These are phyloP conservation scores for Sympetrum striolatum DNA, from an alignment of 2,888 invertebrate species.

Conservation along the genomic window DNA sequence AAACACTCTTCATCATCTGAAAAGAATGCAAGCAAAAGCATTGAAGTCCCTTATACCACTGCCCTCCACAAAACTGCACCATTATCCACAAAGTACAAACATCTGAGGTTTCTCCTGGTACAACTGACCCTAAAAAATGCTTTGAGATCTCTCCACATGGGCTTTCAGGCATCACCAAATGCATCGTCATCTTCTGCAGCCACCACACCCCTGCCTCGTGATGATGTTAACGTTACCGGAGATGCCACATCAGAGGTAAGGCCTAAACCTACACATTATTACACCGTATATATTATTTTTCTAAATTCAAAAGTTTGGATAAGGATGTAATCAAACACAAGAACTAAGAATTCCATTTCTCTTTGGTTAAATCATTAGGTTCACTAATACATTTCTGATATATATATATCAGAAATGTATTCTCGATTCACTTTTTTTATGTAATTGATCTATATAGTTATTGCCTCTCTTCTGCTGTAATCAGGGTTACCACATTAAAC, in stretches of 20 bases:
- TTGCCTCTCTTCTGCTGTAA: too few species aligned
- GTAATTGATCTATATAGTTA: too few species aligned
- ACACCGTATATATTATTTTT: too few species aligned
- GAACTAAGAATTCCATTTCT: too few species aligned
- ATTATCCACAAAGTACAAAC: constrained; percentile 26
- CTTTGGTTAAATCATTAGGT: too few species aligned
- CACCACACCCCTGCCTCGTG: constrained; percentile 11
- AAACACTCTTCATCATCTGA: constrained; percentile 27
- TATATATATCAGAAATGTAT: too few species aligned
- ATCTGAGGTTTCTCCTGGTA: constrained; percentile 1
- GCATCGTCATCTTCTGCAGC: constrained; percentile 11
- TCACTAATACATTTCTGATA: too few species aligned
- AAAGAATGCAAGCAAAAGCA: constrained; percentile 10
- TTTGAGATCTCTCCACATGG: constrained; percentile 12
- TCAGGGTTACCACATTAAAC: too few species aligned
- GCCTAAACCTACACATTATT: neutral
- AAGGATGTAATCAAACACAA: too few species aligned
- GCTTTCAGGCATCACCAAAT: neutral
- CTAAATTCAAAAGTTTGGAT: too few species aligned
- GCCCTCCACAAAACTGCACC: neutral
- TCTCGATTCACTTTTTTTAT: too few species aligned
- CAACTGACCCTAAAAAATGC: neutral
- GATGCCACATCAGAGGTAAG: constrained; percentile 11
- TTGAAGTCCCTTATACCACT: neutral
- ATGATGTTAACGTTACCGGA: neutral